Evolutionary conservation across 1,140 invertebrate species (phyloP).

Genomic region (Apis laboriosa): DNA sequence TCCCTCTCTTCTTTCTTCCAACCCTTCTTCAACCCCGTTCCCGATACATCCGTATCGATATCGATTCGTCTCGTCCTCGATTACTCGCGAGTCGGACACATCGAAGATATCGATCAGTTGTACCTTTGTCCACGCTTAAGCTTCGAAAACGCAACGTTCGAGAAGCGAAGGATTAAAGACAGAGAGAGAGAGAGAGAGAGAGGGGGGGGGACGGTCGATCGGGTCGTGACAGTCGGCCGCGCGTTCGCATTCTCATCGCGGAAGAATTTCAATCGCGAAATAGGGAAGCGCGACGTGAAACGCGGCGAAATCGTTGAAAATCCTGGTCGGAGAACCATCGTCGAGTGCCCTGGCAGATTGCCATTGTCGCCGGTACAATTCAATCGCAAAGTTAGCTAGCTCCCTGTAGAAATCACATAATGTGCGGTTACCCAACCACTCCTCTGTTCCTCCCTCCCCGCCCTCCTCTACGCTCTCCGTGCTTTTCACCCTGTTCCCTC

Average conservation of each 20-base stretch:
- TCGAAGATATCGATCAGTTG: too few species aligned
- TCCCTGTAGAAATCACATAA: slow-evolving; percentile 81
- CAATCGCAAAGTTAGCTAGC: slow-evolving; percentile 79
- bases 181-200: not conserved
- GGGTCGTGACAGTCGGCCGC: not conserved
- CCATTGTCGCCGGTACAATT: slow-evolving; percentile 79
- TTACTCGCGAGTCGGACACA: too few species aligned
- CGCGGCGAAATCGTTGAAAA: slow-evolving; percentile 62
- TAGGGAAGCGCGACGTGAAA: slow-evolving; percentile 13
- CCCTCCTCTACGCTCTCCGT: slow-evolving; percentile 33
- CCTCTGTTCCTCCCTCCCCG: slow-evolving; percentile 27
- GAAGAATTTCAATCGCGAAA: slow-evolving; percentile 30
- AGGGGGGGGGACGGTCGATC: not conserved
- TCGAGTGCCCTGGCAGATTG: slow-evolving; percentile 74
- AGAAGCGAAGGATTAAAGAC: not conserved
- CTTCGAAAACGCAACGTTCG: not conserved
- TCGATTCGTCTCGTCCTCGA: too few species aligned
- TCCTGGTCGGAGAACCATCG: slow-evolving; percentile 59
- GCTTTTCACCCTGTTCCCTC: slow-evolving; percentile 42
- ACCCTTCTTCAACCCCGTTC: not conserved
- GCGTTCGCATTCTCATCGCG: slow-evolving; percentile 30
- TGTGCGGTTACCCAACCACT: slow-evolving; percentile 76
- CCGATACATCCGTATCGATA: too few species aligned
- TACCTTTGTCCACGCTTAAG: too few species aligned
- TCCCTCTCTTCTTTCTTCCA: too few species aligned